Evolutionary conservation across 2,113 vertebrate species (phyloP).

Genomic region (Sinocyclocheilus rhinocerous): DNA sequence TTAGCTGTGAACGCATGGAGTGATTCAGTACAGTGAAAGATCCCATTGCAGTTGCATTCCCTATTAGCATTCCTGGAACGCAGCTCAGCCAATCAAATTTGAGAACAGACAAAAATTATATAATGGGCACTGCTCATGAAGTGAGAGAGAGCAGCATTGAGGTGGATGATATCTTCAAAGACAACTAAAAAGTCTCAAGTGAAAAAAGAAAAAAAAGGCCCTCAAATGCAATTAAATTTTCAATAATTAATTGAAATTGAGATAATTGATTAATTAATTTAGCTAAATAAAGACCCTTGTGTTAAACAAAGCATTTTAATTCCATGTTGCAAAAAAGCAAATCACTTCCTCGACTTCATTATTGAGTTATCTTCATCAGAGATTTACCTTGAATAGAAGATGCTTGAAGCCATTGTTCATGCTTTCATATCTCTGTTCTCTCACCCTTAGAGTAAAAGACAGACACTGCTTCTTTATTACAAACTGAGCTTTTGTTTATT

Average conservation of each 20-base stretch:
- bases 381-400: constrained; percentile 21
- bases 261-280: constrained; percentile 52
- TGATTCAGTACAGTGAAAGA: not conserved
- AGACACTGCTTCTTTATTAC: constrained; percentile 5
- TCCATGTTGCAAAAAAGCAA: not conserved
- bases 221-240: constrained; percentile 49
- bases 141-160: not conserved
- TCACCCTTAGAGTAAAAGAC: constrained; percentile 19
- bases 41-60: not conserved
- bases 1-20: not conserved
- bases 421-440: constrained; percentile 5
- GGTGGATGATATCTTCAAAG: not conserved
- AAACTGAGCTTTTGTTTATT: constrained; percentile 35
- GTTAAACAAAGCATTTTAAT: constrained; percentile 49
- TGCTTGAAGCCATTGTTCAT: constrained; percentile 13
- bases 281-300: constrained; percentile 29
- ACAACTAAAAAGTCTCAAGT: not conserved
- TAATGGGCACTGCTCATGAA: not conserved
- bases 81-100: not conserved
- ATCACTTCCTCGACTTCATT: not conserved
- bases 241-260: constrained; percentile 27
- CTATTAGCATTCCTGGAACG: not conserved
- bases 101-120: not conserved
- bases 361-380: not conserved
- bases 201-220: constrained; percentile 23